Conservation (phyloP, 2,888 invertebrate species). For the Macrophya alboannulata region DNA sequence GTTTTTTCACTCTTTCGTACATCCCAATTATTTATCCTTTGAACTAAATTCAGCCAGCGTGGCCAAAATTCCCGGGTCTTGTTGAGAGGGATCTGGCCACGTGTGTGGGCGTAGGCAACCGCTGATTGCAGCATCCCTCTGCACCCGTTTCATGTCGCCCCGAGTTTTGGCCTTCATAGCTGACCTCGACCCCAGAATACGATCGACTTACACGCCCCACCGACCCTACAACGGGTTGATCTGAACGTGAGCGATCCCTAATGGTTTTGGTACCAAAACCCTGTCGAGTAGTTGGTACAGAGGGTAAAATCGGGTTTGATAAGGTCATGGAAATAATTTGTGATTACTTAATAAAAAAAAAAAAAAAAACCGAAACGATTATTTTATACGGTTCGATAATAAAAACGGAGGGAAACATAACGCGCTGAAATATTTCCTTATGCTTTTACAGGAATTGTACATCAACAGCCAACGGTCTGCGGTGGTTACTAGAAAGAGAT, state of each 20-base stretch:
- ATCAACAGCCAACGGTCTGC: too few species aligned
- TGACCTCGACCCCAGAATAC: constrained; percentile 49
- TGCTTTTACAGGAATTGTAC: background rate
- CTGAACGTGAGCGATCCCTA: constrained; percentile 41
- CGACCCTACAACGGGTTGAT: constrained; percentile 28
- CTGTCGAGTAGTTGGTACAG: background rate
- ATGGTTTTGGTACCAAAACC: constrained; percentile 2
- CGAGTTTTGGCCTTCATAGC: constrained; percentile 27
- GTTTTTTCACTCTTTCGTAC: background rate
- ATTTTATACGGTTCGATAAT: background rate
- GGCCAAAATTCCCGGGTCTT: constrained; percentile 39
- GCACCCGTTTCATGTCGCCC: constrained; percentile 13
- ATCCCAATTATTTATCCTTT: constrained; percentile 10
- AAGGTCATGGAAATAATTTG: background rate
- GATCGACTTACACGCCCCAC: constrained; percentile 47
- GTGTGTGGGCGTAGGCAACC: constrained; percentile 43
- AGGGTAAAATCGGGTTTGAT: background rate
- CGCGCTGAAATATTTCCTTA: too few species aligned
- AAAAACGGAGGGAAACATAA: too few species aligned
- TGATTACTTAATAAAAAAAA: background rate
- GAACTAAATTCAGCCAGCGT: background rate
- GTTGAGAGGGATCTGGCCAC: constrained; percentile 21
- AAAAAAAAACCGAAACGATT: constrained; percentile 1
- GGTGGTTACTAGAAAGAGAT: too few species aligned
- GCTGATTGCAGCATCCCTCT: constrained; percentile 52